phyloP scores from a whole-genome alignment of 1,140 invertebrate species.

The Cydia pomonella region DNA sequence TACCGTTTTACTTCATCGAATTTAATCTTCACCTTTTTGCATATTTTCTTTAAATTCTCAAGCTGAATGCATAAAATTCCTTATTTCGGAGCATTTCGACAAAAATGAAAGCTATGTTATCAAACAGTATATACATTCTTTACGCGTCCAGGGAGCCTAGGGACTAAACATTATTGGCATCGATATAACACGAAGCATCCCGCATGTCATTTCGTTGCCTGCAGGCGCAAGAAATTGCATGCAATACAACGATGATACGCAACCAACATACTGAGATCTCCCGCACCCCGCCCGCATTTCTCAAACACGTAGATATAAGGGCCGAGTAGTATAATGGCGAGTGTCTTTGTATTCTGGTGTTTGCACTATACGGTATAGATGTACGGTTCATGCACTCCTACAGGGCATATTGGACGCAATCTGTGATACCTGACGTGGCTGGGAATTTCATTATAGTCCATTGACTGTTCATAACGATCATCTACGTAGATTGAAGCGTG shows the following conservation, averaged over 20 bases:
- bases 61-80: background rate
- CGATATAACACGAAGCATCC: conserved; percentile 60
- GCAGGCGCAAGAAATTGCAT: conserved; percentile 71
- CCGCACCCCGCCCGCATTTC: conserved; percentile 9
- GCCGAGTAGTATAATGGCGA: background rate
- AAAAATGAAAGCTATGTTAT: background rate
- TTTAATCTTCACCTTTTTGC: too few relatives aligned
- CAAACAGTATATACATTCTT: conserved; percentile 10
- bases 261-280: conserved; percentile 48
- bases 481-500: conserved; percentile 46
- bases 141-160: conserved; percentile 32
- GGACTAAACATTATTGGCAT: conserved; percentile 56
- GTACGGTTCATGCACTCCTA: conserved; percentile 55
- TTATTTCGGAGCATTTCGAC: background rate
- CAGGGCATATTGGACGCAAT: conserved; percentile 71
- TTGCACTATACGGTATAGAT: conserved; percentile 42
- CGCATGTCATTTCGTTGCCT: conserved; percentile 68
- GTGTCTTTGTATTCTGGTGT: conserved; percentile 41
- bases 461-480: conserved; percentile 59
- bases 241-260: conserved; percentile 57
- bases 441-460: conserved; percentile 70
- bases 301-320: background rate
- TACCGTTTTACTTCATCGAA: too few relatives aligned
- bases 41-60: too few relatives aligned
- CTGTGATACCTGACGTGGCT: conserved; percentile 68